Base-by-base conservation (phyloP, 2,113 vertebrate genomes). In the Panthera uncia region DNA sequence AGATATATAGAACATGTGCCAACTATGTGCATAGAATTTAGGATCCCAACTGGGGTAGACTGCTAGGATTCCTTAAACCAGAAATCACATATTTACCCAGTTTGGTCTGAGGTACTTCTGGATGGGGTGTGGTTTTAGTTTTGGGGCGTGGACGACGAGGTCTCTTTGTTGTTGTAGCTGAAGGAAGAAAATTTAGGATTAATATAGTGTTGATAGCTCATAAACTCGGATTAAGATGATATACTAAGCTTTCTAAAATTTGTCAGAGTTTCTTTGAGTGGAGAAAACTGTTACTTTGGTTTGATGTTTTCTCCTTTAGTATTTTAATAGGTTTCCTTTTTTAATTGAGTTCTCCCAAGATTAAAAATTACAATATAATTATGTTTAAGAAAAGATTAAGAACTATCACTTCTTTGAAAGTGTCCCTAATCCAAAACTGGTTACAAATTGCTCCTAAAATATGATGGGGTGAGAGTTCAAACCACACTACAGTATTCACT, bases 81-180 rank as follows among this genome's bases (percentile, higher is more conserved):
- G 48, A 89, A 95, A 95, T 9, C 4, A 91, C 66, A 96, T 98
- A 99, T 98, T 98, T 99, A 99, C 99, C 99, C 94, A 98, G 84
- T 97, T 98, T 98, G 89, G 96, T 98, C 91, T 98, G 98, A 79
- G 96, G 86, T 94, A 90, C 94, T 98, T 99, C 98, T 97, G 98
- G 96, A 90, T 69, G 63, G 7, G 97, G 97, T 87, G 97, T 98
- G 98, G 97, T 96, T 99, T 98, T 99, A 97, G 97, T 82, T 98
- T 99, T 99, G 96, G 97, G 98, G 52, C 21, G 92, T 63, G 48
- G 94, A 88, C 21, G 79, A 86, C 45, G 94, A 71, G 79, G 95
- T 79, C 11, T 94, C 61, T 97, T 96, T 94, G 93, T 95, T 93
- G 97, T 57, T 89, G 94, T 85, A 92, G 89, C 97, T 98, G 80